Evolutionary conservation across 2,797 vertebrate genomes (phyloP).

Genomic region (Peromyscus melanophrys): DNA sequence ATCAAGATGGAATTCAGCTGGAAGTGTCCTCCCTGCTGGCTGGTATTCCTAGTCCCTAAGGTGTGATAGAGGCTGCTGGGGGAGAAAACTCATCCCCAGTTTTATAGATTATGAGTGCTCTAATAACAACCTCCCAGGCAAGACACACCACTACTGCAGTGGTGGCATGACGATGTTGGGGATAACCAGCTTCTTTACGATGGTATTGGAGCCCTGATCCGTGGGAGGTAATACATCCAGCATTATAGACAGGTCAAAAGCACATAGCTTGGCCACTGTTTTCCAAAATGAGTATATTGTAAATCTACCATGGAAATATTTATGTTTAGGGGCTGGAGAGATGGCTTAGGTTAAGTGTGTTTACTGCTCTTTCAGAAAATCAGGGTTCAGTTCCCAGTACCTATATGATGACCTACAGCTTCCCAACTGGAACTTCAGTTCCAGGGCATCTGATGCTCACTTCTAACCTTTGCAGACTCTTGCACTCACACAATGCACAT

Average conservation of each 20-base stretch:
- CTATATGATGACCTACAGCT: background rate
- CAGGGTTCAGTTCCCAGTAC: background rate
- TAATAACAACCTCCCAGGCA: background rate
- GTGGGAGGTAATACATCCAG: background rate
- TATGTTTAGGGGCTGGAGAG: background rate
- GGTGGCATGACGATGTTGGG: background rate
- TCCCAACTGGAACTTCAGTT: background rate
- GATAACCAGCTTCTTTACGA: background rate
- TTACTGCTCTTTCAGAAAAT: background rate
- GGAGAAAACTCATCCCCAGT: background rate
- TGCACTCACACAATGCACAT: background rate
- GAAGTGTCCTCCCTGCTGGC: background rate
- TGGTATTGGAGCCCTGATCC: background rate
- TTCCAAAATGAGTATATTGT: background rate
- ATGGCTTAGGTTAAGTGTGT: background rate
- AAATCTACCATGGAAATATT: background rate
- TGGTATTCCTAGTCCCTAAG: background rate
- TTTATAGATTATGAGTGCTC: background rate
- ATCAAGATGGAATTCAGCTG: background rate
- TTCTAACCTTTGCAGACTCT: background rate
- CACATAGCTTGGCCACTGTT: background rate
- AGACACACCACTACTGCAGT: background rate
- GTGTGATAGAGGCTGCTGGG: background rate
- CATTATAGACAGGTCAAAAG: background rate
- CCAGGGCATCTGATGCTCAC: background rate